Evolutionary conservation across 2,888 invertebrate genomes (phyloP), one percentile per base, ranked within the genome.

Genomic region (Romanomermis culicivorax): DNA sequence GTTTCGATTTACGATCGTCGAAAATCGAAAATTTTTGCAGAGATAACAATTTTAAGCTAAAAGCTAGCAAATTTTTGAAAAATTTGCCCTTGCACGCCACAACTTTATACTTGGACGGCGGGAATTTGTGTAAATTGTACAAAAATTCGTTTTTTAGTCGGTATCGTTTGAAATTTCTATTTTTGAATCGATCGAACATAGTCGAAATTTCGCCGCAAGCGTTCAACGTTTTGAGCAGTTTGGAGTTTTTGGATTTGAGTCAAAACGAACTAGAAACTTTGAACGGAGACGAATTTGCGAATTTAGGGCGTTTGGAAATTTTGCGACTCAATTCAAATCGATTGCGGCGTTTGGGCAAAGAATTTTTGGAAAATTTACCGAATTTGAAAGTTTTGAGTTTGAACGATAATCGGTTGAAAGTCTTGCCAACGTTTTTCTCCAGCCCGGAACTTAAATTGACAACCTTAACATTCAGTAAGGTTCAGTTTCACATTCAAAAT

Each of bases 31-130:
- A 36, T 36, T 36, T 17, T 7, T 36, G 36, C 17, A 11, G 11
- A 17, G 47, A 45, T 23, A 23, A 45, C 7, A 11, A 23, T 17
- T 45, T 45, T 23, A 7, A 23, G 23, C 23, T 23, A 20, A 25
- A 25, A 7, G 4, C 53, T 74, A 50, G 54, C 14, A 47, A 56
- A 7, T 59, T 85, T 61, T 84, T 84, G 24, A 81, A 82, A 61
- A 79, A 80, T 72, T 82, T 87, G 67, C 86, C 86, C 11, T 85
- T 86, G 84, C 84, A 85, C 68, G 82, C 85, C 57, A 85, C 85
- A n/a, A 80, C 83, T 68, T 75, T 86, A 60, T 83, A 83, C 67
- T 75, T 87, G 58, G 85, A 85, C 69, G 85, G 85, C 59, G 84
- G 85, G 71, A 78, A 82, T 68, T 76, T 86, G 62, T 77, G 79